phyloP scores from a whole-genome alignment of 2,888 invertebrate genomes.

The Drosophila quinaria region DNA sequence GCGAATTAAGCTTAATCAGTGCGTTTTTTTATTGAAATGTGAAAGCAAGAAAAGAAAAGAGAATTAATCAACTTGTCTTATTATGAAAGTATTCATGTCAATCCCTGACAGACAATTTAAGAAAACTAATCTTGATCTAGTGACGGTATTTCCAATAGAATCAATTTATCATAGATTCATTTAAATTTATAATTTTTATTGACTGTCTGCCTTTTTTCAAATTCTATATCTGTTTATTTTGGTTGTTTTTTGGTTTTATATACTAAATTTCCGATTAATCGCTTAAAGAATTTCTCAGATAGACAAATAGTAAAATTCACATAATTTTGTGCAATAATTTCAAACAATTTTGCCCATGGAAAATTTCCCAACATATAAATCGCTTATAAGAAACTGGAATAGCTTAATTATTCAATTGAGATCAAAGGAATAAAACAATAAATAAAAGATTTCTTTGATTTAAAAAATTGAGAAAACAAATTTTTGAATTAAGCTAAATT shows the following conservation, averaged over 20 bases:
- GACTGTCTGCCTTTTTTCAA: no score
- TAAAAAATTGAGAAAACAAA: not conserved
- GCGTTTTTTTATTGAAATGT: not conserved
- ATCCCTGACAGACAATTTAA: no score
- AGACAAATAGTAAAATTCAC: no score
- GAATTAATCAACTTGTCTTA: conserved; percentile 1
- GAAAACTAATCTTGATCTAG: no score
- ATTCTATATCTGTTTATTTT: no score
- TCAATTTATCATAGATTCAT: no score
- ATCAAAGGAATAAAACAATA: conserved; percentile 8
- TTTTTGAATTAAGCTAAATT: no score
- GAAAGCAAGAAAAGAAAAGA: not conserved
- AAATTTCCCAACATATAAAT: not conserved
- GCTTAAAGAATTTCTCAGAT: not conserved
- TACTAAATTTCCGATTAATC: not conserved
- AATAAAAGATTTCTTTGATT: not conserved
- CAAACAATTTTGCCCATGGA: not conserved
- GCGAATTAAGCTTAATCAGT: conserved; percentile 12
- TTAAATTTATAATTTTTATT: no score
- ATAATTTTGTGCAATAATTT: not conserved
- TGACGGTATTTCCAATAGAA: no score
- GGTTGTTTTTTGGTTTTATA: not conserved
- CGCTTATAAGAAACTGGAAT: not conserved
- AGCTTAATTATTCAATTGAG: conserved; percentile 5
- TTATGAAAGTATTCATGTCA: not conserved